Base-by-base conservation (phyloP, 2,797 vertebrate species). In the Leptatherina wallacei region DNA sequence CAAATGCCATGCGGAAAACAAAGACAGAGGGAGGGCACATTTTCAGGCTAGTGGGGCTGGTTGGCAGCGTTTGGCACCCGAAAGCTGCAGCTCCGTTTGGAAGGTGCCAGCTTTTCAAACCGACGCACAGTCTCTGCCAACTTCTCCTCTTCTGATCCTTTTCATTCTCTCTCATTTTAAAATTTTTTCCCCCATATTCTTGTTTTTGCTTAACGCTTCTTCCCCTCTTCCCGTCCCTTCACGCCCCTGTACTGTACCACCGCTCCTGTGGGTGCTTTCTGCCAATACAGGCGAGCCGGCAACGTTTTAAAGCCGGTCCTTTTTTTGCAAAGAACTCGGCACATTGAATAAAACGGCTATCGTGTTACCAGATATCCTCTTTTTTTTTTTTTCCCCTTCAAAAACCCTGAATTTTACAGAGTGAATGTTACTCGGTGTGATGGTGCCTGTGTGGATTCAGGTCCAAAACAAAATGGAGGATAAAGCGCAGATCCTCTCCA, bases 91-190 rank as follows among this genome's bases (percentile, higher is more conserved):
- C 91, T 92, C 88, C 84, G 88, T 91, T 86, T 86, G 87, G 86
- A 82, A 91, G 91, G 86, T 95, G 93, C 94, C 95, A 94, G 93
- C 91, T 95, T 94, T 94, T 94, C 93, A 93, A 95, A 94, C 91
- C 85, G 88, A 92, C 91, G 75, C 88, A 85, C 83, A 51, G 77
- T 82, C 88, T 51, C 87, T 93, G 93, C 94, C 94, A 95, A 91
- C 91, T 90, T 85, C 80, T 85, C 85, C 86, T 81, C 88, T 90
- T 89, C 92, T 90, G 84, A 90, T 92, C 89, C 89, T 77, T 90
- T 88, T 84, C 85, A 87, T 84, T 85, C 83, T 84, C 86, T 84
- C 88, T 87, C 85, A 85, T 90, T 91, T 90, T 81, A 86, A 85
- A 85, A 83, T 85, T 82, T 71, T 63, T 64, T 73, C 83, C 83